Base-by-base conservation (phyloP, 1,140 invertebrate genomes). In the Tetragnatha versicolor region DNA sequence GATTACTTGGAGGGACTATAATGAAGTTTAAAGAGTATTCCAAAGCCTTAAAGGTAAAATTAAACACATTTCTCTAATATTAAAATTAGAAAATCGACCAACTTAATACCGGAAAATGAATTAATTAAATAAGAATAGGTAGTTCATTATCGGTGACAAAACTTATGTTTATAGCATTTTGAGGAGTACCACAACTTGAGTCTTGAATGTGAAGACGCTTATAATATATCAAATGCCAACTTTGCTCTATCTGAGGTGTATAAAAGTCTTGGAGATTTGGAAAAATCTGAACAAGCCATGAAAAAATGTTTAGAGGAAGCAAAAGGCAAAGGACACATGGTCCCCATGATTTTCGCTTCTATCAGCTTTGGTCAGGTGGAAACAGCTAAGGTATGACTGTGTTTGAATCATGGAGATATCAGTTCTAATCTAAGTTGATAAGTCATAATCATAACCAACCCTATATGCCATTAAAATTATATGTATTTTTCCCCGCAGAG, bases 21-120 rank as follows among this genome's bases (percentile, higher is more conserved):
- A 70, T 70, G 66, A 70, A 70, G 27, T 70, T 70, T n/a, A 27
- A 70, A 35, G 42, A 70, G 20, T n/a, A 27, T 14, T 31, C 51
- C 31, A 53, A 6, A 70, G 66, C 66, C 17, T 9, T 39, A 22
- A 70, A 70, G 20, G 66, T 70, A 55, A 17, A 27, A 17, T 63
- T 22, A 20, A 2, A 55, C 12, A n/a, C 10, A n/a, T n/a, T 10
- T 27, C 12, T 55, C 17, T 20, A 25, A 1, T 55, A 25, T 12
- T 2, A 27, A 55, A 22, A n/a, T 55, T 20, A 2, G 17, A n/a
- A n/a, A n/a, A n/a, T n/a, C n/a, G n/a, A n/a, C n/a, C n/a, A n/a
- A n/a, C n/a, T n/a, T n/a, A n/a, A n/a, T n/a, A n/a, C n/a, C n/a
- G n/a, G n/a, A n/a, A n/a, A n/a, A n/a, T n/a, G n/a, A n/a, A n/a